Conservation (phyloP, 2,113 vertebrate species). For the Smithornis capensis region DNA sequence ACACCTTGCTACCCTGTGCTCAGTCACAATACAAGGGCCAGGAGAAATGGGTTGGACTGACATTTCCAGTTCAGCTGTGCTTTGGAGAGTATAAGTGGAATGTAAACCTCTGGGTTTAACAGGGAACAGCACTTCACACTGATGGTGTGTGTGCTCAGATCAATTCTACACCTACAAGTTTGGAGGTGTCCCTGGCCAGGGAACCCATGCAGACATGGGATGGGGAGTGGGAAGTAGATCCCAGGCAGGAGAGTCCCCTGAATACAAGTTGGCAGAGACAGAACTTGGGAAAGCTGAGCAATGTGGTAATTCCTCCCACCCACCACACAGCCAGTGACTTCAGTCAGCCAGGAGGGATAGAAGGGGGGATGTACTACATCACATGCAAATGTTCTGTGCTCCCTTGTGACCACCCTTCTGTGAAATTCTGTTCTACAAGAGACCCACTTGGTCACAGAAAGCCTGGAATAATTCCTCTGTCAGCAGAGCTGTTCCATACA, state of each 20-base stretch:
- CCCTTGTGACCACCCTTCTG: background rate
- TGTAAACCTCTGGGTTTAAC: background rate
- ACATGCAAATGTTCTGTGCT: background rate
- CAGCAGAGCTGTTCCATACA: background rate
- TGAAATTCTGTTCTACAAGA: background rate
- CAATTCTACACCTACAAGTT: background rate
- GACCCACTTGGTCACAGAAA: background rate
- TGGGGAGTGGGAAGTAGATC: background rate
- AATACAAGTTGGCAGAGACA: background rate
- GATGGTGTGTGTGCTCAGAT: background rate
- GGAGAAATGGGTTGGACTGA: background rate
- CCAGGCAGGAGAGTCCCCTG: background rate
- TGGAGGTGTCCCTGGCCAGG: background rate
- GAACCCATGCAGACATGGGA: background rate
- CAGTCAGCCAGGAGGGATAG: background rate
- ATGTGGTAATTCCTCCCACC: background rate
- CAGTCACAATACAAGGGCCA: background rate
- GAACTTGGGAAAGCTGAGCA: background rate
- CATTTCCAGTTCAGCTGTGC: background rate
- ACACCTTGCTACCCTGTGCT: background rate
- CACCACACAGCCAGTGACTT: background rate
- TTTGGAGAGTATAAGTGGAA: background rate
- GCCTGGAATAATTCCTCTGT: background rate
- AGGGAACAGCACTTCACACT: background rate
- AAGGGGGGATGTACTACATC: too few species aligned